Conservation (phyloP, 2,888 invertebrate genomes). For the Gari tellinella region DNA sequence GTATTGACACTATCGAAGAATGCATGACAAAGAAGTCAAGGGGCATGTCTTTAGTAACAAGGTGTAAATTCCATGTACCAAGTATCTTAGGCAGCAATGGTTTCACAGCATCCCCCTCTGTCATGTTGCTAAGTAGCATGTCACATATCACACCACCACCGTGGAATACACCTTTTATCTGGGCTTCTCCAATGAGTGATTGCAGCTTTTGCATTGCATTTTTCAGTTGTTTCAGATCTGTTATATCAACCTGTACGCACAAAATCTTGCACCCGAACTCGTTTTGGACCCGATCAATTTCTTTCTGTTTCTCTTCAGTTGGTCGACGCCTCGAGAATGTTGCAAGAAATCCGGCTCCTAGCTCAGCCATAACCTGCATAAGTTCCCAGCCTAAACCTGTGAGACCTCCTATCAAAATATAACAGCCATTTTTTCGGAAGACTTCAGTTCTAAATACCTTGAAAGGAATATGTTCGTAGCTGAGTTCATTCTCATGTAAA, state of each 20-base stretch:
- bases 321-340: conserved; percentile 55
- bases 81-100: conserved; percentile 69
- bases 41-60: conserved; percentile 32
- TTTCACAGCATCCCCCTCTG: conserved; percentile 47
- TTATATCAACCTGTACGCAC: conserved; percentile 55
- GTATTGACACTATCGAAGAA: conserved; percentile 71
- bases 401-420: conserved; percentile 68
- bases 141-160: conserved; percentile 69
- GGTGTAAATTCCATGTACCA: conserved; percentile 74
- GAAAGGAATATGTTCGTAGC: conserved; percentile 18
- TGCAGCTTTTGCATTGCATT: conserved; percentile 7
- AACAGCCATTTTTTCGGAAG: conserved; percentile 47
- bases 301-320: conserved; percentile 30
- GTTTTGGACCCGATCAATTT: conserved; percentile 39
- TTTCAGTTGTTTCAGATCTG: conserved; percentile 7
- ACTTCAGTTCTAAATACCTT: conserved; percentile 27
- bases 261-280: conserved; percentile 45
- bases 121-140: conserved; percentile 49
- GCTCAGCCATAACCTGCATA: conserved; percentile 52
- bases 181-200: background rate
- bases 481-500: conserved; percentile 7
- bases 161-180: conserved; percentile 69
- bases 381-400: conserved; percentile 70
- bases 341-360: conserved; percentile 63
- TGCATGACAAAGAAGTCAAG: conserved; percentile 75